phyloP scores from a whole-genome alignment of 2,797 vertebrate species.

The Micrastur ruficollis region DNA sequence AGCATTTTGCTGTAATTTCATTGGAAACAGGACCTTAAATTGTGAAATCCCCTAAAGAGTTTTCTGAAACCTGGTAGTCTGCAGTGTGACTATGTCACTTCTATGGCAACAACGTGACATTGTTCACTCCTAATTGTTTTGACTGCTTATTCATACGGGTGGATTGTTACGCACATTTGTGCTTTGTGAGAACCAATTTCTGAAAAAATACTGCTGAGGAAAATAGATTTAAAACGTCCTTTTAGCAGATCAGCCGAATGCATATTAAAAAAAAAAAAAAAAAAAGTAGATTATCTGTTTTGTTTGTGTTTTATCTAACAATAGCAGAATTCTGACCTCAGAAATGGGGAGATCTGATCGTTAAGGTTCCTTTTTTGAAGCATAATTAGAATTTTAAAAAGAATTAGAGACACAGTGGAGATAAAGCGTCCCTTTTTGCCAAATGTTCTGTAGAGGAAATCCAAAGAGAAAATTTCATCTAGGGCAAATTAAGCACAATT shows the following conservation, averaged over 20 bases:
- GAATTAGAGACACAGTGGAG: neutral
- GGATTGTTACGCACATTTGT: neutral
- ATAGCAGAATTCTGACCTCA: neutral
- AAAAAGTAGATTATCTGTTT: neutral
- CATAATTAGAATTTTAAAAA: neutral
- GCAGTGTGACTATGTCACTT: neutral
- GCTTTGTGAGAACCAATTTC: neutral
- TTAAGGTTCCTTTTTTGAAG: neutral
- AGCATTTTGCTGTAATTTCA: neutral
- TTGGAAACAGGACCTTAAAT: neutral
- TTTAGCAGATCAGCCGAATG: neutral
- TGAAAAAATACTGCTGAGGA: neutral
- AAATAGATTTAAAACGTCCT: neutral
- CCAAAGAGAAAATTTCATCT: neutral
- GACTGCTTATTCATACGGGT: neutral
- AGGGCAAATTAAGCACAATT: neutral
- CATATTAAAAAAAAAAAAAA: too few relatives aligned
- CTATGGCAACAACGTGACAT: neutral
- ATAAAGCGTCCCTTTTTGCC: neutral
- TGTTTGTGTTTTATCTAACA: neutral
- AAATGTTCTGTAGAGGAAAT: neutral
- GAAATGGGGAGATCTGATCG: neutral
- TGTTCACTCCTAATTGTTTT: slow-evolving; percentile 12
- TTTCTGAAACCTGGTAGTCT: neutral
- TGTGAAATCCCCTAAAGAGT: neutral